Evolutionary conservation across 2,113 vertebrate species (phyloP).

Genomic region (Lipotes vexillifer): DNA sequence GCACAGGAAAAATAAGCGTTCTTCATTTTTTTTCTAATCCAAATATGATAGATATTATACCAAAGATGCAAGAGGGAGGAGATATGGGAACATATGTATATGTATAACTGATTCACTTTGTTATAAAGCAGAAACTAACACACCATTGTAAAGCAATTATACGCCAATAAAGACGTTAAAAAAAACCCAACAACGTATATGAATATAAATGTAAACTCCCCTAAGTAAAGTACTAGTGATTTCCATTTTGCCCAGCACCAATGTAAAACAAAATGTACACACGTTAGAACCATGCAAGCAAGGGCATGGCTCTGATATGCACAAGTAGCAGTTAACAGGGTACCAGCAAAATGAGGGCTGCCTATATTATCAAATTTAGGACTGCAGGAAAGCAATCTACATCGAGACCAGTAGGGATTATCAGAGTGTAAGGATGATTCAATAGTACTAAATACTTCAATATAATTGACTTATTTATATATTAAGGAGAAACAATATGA

Average conservation of each 20-base stretch:
- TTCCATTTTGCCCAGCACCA: not conserved
- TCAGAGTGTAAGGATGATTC: not conserved
- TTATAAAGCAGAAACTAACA: too few species aligned
- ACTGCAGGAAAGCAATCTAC: too few species aligned
- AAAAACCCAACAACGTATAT: not conserved
- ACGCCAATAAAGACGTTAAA: too few species aligned
- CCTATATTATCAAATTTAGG: not conserved
- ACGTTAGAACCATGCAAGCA: not conserved
- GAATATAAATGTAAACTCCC: not conserved
- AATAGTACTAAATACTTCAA: not conserved
- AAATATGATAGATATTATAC: not conserved
- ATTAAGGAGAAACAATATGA: not conserved
- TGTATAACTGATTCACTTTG: too few species aligned
- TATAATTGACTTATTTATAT: not conserved
- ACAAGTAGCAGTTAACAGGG: not conserved
- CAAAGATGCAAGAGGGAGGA: not conserved
- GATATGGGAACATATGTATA: too few species aligned
- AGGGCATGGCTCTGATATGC: not conserved
- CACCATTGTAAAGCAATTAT: too few species aligned
- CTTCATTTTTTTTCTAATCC: not conserved
- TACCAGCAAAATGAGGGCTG: not conserved
- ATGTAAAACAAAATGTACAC: not conserved
- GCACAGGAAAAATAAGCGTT: not conserved
- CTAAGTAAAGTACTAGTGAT: not conserved
- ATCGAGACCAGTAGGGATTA: not conserved